phyloP scores from a whole-genome alignment of 2,797 vertebrate species.

The Characodon lateralis region DNA sequence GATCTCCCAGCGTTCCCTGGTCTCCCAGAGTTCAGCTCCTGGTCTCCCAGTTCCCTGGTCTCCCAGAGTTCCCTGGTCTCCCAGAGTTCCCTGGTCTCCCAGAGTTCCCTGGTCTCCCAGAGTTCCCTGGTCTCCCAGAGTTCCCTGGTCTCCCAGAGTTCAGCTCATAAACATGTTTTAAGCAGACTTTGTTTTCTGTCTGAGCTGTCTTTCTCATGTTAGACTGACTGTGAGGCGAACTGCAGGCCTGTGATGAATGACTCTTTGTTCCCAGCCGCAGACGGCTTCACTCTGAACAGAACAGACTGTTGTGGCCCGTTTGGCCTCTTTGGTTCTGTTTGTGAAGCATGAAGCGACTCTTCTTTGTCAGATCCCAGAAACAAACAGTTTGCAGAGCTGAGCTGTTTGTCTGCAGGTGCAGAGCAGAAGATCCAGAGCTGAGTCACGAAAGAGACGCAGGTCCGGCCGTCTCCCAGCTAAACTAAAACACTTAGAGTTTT shows the following conservation, averaged over 20 bases:
- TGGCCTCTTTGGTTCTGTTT: constrained; percentile 25
- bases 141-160: background rate
- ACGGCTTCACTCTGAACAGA: constrained; percentile 44
- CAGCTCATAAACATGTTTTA: background rate
- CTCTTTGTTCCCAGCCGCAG: constrained; percentile 24
- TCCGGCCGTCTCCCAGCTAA: background rate
- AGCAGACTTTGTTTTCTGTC: background rate
- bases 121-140: too few species aligned
- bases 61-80: background rate
- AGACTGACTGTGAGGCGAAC: background rate
- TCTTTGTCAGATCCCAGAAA: background rate
- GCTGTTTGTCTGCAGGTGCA: background rate
- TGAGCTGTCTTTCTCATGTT: background rate
- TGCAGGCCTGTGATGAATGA: constrained; percentile 47
- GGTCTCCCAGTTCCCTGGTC: background rate
- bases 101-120: background rate
- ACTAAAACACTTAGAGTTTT: background rate
- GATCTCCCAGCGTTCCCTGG: too few species aligned
- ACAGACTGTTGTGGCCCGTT: constrained; percentile 45
- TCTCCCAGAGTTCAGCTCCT: too few species aligned
- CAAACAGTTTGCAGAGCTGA: background rate
- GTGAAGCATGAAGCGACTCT: constrained; percentile 15
- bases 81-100: too few species aligned
- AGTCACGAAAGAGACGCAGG: background rate
- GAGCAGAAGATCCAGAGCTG: background rate